Evolutionary conservation across 2,113 vertebrate species (phyloP), one percentile per base, ranked within the genome.

Genomic region (Setophaga kirtlandii): DNA sequence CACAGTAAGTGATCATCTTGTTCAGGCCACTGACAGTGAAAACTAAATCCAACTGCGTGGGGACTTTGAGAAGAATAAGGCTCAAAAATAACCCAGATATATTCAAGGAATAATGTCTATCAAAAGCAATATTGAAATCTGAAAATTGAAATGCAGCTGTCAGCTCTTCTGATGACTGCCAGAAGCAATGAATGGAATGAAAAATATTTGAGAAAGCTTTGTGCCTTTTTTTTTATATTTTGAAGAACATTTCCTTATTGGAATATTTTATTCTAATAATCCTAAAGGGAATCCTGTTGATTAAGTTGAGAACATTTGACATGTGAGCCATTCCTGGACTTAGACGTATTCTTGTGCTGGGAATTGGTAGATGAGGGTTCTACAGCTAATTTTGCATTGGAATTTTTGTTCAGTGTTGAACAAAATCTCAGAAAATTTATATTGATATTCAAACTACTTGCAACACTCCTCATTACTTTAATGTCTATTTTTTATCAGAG

Each of bases 71-170:
- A 97, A 96, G 74, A 88, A 94, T 37, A 93, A 97, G 58, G 68
- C 58, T 94, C 76, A 95, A 92, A 96, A 97, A 59, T 64, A 81
- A 89, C 53, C 44, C 49, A 64, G 77, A 85, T 92, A 42, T 92
- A 82, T 96, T 95, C 71, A 95, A 69, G 89, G 82, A 62, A 59
- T 82, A 90, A 81, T 67, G 93, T 67, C 58, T 90, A 64, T 93
- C 86, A 96, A 83, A 98, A 83, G 80, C 80, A 96, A 76, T 96
- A 95, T 27, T 95, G 89, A 92, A 93, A 92, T 77, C 49, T 63
- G 11, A 90, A 95, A 93, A 97, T 85, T 92, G 78, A 96, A 94
- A 86, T 81, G 86, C 92, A 84, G 28, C 56, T 93, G 60, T 93
- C 80, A 73, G 81, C 73, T 92, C 31, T 95, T 96, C 87, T 92